Base-by-base conservation (phyloP, 2,888 invertebrate genomes). In the Cheilosia grossa region DNA sequence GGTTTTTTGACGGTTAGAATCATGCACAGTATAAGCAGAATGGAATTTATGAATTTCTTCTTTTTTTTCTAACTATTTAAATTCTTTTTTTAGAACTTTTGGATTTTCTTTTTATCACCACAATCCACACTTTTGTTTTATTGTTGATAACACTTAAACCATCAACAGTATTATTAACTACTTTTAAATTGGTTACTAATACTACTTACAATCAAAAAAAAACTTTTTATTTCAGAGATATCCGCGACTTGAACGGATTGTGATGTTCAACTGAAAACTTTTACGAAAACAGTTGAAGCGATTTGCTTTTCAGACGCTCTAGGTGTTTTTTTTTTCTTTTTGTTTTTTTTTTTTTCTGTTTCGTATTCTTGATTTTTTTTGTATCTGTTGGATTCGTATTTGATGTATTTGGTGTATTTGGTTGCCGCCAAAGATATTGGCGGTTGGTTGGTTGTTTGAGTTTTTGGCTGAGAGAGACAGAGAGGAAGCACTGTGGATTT, bases 201-300 rank as follows among this genome's bases (percentile, higher is more conserved):
- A 87, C 89, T 91, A 92, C 91, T 92, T 92, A 92, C 92, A 88
- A 88, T 89, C 87, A 88, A 88, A 87, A 88, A 91, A 91, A 91
- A 91, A 72, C 61, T 90, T 91, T 90, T 89, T 91, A 91, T 90
- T 85, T 91, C 90, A 90, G 91, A 91, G 90, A 91, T 91, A 92
- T 92, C 92, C 92, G 92, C 92, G 92, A 92, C 92, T 92, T 92
- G 91, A 92, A 92, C 92, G 92, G 92, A 92, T 92, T 92, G 91
- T 92, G 92, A 92, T 92, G 92, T 92, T 92, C 92, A 92, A 92
- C 92, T 92, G 91, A 92, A 91, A 91, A 91, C 70, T 91, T 91
- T 91, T 91, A 91, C 88, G 88, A 88, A 88, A 88, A 88, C 89
- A 85, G 88, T 89, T 88, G 88, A 88, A 90, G 90, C 90, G 89